These are phyloP conservation scores for Orchesella flavescens DNA, from an alignment of 2,888 invertebrate genomes.

Conservation along the genomic window DNA sequence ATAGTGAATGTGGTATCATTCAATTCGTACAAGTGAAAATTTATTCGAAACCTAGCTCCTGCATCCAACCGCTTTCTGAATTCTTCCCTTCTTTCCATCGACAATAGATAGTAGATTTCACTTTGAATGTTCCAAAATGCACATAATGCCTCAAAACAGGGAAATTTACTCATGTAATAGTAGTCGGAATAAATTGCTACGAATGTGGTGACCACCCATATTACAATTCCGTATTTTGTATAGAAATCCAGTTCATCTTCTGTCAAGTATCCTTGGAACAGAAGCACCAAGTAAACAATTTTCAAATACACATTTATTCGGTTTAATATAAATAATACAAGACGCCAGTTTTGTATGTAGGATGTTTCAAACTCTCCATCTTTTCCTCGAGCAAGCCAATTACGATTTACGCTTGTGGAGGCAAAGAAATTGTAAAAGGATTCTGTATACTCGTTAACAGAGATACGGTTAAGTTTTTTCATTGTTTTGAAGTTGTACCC, in stretches of 20 bases:
- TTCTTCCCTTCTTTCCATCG: not conserved
- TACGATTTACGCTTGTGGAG: slow-evolving; percentile 29
- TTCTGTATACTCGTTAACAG: slow-evolving; percentile 23
- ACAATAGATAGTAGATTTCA: slow-evolving; percentile 25
- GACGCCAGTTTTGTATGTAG: slow-evolving; percentile 31
- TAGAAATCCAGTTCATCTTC: slow-evolving; percentile 37
- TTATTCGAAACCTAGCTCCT: slow-evolving; percentile 26
- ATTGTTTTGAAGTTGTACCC: not conserved
- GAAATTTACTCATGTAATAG: slow-evolving; percentile 36
- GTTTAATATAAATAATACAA: slow-evolving; percentile 12
- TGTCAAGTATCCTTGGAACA: slow-evolving; percentile 7
- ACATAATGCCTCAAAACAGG: slow-evolving; percentile 33
- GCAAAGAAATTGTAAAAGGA: slow-evolving; percentile 49
- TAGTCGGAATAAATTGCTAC: slow-evolving; percentile 36
- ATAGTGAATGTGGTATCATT: too few relatives aligned
- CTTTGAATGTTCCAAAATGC: slow-evolving; percentile 49
- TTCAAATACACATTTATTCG: slow-evolving; percentile 23
- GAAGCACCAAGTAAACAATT: slow-evolving; percentile 16
- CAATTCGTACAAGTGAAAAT: slow-evolving; percentile 23
- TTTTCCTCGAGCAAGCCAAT: slow-evolving; percentile 6
- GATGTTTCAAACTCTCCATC: slow-evolving; percentile 12
- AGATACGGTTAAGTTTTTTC: not conserved
- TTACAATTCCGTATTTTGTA: slow-evolving; percentile 32
- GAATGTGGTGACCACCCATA: slow-evolving; percentile 29
- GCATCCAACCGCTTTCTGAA: slow-evolving; percentile 20